These are phyloP conservation scores for Gadopsis marmoratus DNA, from an alignment of 2,797 vertebrate genomes.

Conservation along the genomic window DNA sequence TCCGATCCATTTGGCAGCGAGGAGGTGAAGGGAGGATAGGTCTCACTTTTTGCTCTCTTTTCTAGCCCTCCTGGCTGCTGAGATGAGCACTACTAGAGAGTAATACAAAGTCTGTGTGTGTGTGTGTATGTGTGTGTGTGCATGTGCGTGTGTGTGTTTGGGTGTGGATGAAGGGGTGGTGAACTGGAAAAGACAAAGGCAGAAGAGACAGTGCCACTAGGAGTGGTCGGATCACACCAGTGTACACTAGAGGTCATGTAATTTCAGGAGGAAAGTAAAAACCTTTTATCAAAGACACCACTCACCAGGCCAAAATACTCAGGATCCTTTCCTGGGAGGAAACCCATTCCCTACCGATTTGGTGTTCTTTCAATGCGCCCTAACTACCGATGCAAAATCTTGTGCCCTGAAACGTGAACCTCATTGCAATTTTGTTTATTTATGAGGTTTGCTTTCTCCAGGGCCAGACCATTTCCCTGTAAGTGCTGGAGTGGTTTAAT, in stretches of 20 bases:
- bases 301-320: constrained; percentile 32
- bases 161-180: constrained; percentile 9
- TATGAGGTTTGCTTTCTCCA: constrained; percentile 31
- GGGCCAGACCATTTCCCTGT: constrained; percentile 41
- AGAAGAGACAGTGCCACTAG: constrained; percentile 35
- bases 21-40: constrained; percentile 40
- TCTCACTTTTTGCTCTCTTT: constrained; percentile 21
- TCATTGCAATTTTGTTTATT: constrained; percentile 55
- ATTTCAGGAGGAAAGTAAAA: constrained; percentile 50
- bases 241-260: constrained; percentile 52
- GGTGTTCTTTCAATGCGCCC: constrained; percentile 18
- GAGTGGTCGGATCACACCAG: constrained; percentile 25
- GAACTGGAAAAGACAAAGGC: constrained; percentile 33
- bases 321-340: constrained; percentile 12
- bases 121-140: neutral
- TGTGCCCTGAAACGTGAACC: constrained; percentile 35
- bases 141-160: constrained; percentile 7
- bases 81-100: constrained; percentile 17
- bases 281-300: constrained; percentile 41
- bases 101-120: constrained; percentile 15
- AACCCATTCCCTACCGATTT: constrained; percentile 30
- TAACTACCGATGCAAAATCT: constrained; percentile 22
- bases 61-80: constrained; percentile 16
- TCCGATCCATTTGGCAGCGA: constrained; percentile 60
- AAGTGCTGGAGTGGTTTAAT: constrained; percentile 55